These are phyloP conservation scores for Pollachius pollachius DNA, from an alignment of 2,113 vertebrate genomes.

Conservation along the genomic window DNA sequence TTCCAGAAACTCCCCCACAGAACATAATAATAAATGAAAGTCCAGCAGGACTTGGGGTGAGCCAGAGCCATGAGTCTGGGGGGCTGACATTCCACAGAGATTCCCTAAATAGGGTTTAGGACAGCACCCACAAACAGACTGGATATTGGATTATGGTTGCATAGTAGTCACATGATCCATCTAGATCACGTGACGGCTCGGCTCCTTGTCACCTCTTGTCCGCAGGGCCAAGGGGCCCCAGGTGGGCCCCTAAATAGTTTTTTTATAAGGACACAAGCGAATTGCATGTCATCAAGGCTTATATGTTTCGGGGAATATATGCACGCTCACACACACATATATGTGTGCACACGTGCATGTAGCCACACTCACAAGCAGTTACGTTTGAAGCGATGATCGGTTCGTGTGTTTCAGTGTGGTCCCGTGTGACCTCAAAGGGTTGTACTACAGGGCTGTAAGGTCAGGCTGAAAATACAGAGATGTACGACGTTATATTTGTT, in stretches of 20 bases:
- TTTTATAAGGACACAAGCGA: conserved; percentile 18
- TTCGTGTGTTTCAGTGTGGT: neutral
- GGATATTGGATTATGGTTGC: conserved; percentile 43
- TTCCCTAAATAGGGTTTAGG: conserved; percentile 17
- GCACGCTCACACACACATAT: neutral
- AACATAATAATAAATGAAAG: neutral
- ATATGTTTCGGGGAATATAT: conserved; percentile 6
- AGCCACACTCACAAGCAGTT: no score
- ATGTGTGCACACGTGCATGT: neutral
- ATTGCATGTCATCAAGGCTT: conserved; percentile 27
- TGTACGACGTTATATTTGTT: conserved; percentile 24
- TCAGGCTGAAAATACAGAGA: conserved; percentile 2
- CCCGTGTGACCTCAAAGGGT: neutral
- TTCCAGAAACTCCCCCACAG: neutral
- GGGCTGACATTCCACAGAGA: conserved; percentile 14
- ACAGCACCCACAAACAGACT: conserved; percentile 16
- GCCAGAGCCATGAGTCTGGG: neutral
- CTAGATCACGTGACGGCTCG: conserved; percentile 21
- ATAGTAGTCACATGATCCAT: conserved; percentile 53
- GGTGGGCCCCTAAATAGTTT: neutral
- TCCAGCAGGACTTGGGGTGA: neutral
- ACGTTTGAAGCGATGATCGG: no score
- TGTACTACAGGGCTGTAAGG: neutral
- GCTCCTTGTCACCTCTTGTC: conserved; percentile 49
- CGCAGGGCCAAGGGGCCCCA: conserved; percentile 33